phyloP scores from a whole-genome alignment of 2,888 invertebrate species.

The Asteroscopus sphinx region DNA sequence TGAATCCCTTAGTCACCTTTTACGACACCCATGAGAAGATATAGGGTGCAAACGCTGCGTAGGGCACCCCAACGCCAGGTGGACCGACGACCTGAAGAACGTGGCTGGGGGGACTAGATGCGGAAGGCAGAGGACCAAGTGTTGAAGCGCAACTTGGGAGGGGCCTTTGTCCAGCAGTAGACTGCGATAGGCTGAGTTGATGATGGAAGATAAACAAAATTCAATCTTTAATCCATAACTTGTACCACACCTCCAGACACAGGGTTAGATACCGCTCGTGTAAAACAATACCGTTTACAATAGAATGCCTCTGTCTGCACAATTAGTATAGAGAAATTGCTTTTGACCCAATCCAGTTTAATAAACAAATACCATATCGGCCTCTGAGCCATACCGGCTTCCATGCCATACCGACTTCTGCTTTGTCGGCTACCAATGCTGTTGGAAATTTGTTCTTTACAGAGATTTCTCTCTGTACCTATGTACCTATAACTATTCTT shows the following conservation, averaged over 20 bases:
- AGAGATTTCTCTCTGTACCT: not conserved
- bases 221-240: constrained; percentile 18
- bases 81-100: too few species aligned
- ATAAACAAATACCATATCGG: constrained; percentile 60
- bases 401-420: constrained; percentile 18
- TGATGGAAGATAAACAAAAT: too few species aligned
- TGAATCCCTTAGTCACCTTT: too few species aligned
- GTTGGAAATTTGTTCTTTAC: constrained; percentile 16
- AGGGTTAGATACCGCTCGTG: constrained; percentile 67
- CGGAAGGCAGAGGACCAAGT: too few species aligned
- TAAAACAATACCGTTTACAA: constrained; percentile 81
- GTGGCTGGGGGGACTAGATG: too few species aligned
- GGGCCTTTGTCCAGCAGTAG: too few species aligned
- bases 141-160: too few species aligned
- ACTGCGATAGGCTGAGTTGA: too few species aligned
- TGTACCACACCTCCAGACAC: constrained; percentile 46
- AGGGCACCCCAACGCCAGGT: too few species aligned
- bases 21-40: too few species aligned
- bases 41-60: too few species aligned
- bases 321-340: constrained; percentile 78
- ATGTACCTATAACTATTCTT: constrained; percentile 1
- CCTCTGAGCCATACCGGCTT: constrained; percentile 31
- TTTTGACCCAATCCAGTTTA: constrained; percentile 70
- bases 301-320: constrained; percentile 75
- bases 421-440: constrained; percentile 30